These are phyloP conservation scores for Ophion obscuratus DNA, from an alignment of 2,888 invertebrate genomes.

Conservation along the genomic window DNA sequence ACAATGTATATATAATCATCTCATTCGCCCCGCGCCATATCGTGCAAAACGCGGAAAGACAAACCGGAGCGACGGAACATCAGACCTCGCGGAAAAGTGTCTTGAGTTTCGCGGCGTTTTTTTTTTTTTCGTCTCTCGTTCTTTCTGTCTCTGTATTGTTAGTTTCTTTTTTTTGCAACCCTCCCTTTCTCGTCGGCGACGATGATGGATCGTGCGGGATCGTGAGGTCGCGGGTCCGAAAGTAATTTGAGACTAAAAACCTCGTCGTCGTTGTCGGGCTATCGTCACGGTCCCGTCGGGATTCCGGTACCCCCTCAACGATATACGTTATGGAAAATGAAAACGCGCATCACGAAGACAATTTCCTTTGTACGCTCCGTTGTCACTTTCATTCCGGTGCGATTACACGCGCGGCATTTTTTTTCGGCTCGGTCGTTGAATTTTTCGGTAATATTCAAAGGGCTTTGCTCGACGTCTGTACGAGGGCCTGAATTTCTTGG, in stretches of 20 bases:
- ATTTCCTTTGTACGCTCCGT: not conserved
- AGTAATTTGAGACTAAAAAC: constrained; percentile 67
- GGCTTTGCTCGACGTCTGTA: too few species aligned
- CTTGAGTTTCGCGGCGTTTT: constrained; percentile 1
- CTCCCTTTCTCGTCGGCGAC: constrained; percentile 12
- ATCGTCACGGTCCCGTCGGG: constrained; percentile 32
- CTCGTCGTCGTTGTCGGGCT: constrained; percentile 44
- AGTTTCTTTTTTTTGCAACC: not conserved
- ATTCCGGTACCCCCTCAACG: constrained; percentile 15
- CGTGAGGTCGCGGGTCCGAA: constrained; percentile 60
- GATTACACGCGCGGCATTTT: too few species aligned
- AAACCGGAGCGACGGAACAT: constrained; percentile 53
- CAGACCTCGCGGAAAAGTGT: constrained; percentile 42
- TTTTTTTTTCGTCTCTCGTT: constrained; percentile 10
- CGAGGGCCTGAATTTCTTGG: too few species aligned
- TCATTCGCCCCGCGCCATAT: constrained; percentile 30
- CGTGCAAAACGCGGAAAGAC: constrained; percentile 59
- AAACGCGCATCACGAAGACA: constrained; percentile 41
- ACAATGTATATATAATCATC: constrained; percentile 18
- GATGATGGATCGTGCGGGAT: constrained; percentile 67
- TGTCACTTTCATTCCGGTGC: not conserved
- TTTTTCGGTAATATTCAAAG: too few species aligned
- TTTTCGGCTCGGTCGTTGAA: too few species aligned
- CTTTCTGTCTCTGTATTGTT: not conserved
- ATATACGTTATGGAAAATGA: constrained; percentile 52